Evolutionary conservation across 2,113 vertebrate species (phyloP), one percentile per base, ranked within the genome.

Genomic region (Hyperoodon ampullatus): DNA sequence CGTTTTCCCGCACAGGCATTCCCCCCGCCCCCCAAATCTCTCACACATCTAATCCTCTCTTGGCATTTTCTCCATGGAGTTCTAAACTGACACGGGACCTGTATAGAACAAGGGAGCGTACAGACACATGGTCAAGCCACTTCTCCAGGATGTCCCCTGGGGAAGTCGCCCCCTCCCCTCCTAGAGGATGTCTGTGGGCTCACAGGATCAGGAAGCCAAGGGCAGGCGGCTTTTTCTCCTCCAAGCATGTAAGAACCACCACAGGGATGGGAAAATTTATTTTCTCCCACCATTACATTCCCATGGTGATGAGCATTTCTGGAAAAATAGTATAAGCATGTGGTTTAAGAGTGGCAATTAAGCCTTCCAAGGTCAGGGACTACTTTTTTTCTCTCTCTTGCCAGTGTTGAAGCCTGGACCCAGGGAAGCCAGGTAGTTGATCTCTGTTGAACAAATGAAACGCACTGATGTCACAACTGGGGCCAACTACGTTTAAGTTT

Each of bases 131-230:
- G 71, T 55, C 23, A 60, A 23, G 44, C 39, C 23, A 19, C 26
- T 30, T 47, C 35, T 95, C 42, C 28, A 18, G 44, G 60, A 75
- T 13, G n/a, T 83, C 42, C 44, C 75, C 19, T n/a, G 55, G 39
- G 72, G 39, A 70, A 8, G 30, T 24, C 28, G 26, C 28, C 66
- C 30, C 4, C 1, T 3, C 11, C 39, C 39, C 18, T 42, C 39
- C 0, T 2, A 0, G 71, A 39, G 14, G 3, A 24, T 3, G 4
- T 12, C 55, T 5, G 6, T 58, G 35, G 35, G 3, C 50, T 66
- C 75, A 16, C 61, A 24, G 50, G 71, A 42, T 30, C 47, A 61
- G 3, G 28, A 58, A 47, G 55, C 47, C 35, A 26, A 30, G 5
- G 28, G 28, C 26, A 72, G 55, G 12, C 3, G 50, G 18, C n/a